phyloP scores from a whole-genome alignment of 2,113 vertebrate genomes.

The Acanthochromis polyacanthus region DNA sequence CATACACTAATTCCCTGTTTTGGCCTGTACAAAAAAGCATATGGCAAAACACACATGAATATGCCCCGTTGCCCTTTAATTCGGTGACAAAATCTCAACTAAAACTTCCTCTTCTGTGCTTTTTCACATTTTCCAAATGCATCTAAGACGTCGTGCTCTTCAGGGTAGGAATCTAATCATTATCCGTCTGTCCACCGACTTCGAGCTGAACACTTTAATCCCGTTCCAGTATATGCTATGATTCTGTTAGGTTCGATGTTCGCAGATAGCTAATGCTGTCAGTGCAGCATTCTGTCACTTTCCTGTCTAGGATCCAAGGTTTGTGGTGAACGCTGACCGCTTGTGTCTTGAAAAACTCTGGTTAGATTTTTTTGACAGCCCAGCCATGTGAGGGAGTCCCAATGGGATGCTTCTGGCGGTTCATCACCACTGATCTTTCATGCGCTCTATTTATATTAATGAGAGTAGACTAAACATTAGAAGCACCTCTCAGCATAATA shows the following conservation, averaged over 20 bases:
- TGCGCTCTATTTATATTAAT: neutral
- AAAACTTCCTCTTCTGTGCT: too few species aligned
- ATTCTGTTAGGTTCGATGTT: too few species aligned
- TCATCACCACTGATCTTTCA: neutral
- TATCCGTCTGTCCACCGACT: too few species aligned
- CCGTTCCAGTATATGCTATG: too few species aligned
- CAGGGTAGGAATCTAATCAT: too few species aligned
- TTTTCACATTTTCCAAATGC: too few species aligned
- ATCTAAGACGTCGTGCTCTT: too few species aligned
- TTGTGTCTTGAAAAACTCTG: neutral
- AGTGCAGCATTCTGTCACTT: neutral
- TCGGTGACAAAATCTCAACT: too few species aligned
- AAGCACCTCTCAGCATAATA: neutral
- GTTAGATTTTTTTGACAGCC: conserved; percentile 9
- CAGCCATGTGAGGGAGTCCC: neutral
- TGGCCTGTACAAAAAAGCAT: conserved; percentile 28
- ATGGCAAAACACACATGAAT: neutral
- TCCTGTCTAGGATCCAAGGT: neutral
- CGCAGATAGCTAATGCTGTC: too few species aligned
- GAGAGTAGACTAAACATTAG: neutral
- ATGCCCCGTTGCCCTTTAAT: too few species aligned
- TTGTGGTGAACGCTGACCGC: neutral
- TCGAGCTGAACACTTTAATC: too few species aligned
- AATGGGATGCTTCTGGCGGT: neutral
- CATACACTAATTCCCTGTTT: conserved; percentile 18